A percentile compares a stretch with the other conserved stretches of the same genome.
These are phyloP conservation scores for Arrhopalites spinosus DNA, from an alignment of 2,888 invertebrate species.

Conservation along the genomic window DNA sequence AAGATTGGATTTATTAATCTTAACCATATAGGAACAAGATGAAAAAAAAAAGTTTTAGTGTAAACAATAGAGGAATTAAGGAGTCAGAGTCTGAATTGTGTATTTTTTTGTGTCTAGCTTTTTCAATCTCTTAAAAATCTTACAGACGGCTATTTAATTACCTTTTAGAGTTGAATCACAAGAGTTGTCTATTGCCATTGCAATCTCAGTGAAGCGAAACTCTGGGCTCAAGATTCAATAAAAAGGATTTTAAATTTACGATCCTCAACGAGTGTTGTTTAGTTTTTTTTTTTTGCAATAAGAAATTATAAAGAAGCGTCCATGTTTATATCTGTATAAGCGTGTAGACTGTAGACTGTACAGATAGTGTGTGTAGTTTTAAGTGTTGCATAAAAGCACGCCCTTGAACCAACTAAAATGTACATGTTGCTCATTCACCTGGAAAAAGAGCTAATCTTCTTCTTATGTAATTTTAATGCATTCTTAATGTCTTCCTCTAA, in stretches of 20 bases:
- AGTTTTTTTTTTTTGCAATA: neutral
- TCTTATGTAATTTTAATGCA: slow-evolving; percentile 7
- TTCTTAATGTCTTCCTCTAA: slow-evolving; percentile 7
- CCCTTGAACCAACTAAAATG: slow-evolving; percentile 11
- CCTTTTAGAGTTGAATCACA: neutral
- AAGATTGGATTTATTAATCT: neutral
- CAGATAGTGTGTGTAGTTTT: no score
- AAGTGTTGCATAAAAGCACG: neutral
- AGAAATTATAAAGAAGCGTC: neutral
- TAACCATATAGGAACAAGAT: no score
- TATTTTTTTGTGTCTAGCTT: neutral
- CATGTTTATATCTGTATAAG: no score
- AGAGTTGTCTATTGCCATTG: neutral
- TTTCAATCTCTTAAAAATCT: neutral
- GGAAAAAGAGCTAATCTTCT: slow-evolving; percentile 7
- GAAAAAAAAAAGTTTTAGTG: neutral
- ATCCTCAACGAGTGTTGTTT: neutral
- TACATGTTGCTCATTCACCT: slow-evolving; percentile 7
- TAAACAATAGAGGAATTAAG: slow-evolving; percentile 9
- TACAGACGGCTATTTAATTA: neutral
- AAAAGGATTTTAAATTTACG: neutral
- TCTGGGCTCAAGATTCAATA: neutral
- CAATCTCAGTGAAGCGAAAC: neutral
- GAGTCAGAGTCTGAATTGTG: neutral
- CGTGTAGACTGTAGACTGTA: no score